These are phyloP conservation scores for Maccullochella peelii DNA, from an alignment of 2,113 vertebrate genomes.

Conservation along the genomic window DNA sequence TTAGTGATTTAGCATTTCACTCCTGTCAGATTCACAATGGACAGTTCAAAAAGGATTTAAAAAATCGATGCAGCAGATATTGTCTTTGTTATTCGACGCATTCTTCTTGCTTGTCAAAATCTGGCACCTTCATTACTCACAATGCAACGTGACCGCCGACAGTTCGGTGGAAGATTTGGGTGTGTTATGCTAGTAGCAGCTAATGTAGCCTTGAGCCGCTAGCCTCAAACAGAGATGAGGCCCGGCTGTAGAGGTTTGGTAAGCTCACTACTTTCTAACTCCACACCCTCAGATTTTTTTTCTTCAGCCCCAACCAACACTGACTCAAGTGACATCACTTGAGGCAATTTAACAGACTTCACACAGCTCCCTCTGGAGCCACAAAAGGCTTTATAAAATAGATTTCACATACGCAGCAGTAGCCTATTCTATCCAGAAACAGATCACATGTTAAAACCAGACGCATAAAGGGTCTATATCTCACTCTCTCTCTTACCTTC, in stretches of 20 bases:
- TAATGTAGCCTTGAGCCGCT: neutral
- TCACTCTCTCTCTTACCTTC: neutral
- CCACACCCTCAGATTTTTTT: neutral
- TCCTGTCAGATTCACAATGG: too few relatives aligned
- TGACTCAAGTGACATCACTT: neutral
- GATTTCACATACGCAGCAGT: too few relatives aligned
- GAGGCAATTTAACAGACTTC: constrained; percentile 29
- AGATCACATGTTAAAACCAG: neutral
- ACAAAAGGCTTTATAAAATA: neutral
- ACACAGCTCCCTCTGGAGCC: constrained; percentile 6
- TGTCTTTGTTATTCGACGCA: neutral
- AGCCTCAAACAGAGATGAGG: neutral
- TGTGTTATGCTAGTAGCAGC: neutral
- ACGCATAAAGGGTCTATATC: neutral
- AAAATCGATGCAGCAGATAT: neutral
- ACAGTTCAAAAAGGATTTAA: too few relatives aligned
- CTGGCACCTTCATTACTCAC: neutral
- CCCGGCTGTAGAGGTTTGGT: neutral
- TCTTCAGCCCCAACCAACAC: neutral
- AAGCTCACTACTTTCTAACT: neutral
- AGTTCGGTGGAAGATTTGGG: neutral
- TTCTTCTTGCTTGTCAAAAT: neutral
- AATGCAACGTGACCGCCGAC: neutral
- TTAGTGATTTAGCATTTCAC: too few relatives aligned
- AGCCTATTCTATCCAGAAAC: neutral